Conservation (phyloP, 2,113 vertebrate genomes). For the Pygathrix nemaeus region DNA sequence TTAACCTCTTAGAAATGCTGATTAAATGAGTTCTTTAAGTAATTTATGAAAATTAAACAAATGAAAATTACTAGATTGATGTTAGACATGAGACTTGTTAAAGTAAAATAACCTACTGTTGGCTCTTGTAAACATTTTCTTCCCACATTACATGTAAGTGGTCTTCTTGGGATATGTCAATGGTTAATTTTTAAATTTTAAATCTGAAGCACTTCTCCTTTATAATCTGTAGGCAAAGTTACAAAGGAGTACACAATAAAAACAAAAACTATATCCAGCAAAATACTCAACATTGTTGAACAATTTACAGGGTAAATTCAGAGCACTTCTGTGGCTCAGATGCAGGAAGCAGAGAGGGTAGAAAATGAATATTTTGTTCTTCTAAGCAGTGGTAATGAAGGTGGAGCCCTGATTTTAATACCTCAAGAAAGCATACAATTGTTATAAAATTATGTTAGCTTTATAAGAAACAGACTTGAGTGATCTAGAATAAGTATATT, state of each 20-base stretch:
- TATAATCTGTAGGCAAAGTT: neutral
- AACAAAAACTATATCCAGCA: neutral
- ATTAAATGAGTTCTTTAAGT: constrained; percentile 1
- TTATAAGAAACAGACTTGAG: neutral
- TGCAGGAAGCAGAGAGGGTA: neutral
- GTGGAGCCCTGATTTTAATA: neutral
- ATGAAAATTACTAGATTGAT: neutral
- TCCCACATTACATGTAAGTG: neutral
- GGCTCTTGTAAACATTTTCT: neutral
- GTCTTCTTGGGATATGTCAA: neutral
- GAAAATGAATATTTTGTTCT: neutral
- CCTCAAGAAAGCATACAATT: neutral
- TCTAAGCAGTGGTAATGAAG: neutral
- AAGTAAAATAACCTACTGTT: neutral
- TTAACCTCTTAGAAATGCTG: neutral
- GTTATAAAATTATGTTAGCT: neutral
- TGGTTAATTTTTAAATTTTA: constrained; percentile 9
- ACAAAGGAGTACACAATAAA: neutral
- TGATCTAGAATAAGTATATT: neutral
- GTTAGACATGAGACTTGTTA: neutral
- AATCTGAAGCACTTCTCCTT: neutral
- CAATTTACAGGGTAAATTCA: neutral
- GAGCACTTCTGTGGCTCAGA: neutral
- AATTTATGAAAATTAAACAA: constrained; percentile 34
- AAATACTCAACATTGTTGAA: neutral